Evolutionary conservation across 2,797 vertebrate genomes (phyloP), one percentile per base, ranked within the genome.

Genomic region (Rhynchotus rufescens): DNA sequence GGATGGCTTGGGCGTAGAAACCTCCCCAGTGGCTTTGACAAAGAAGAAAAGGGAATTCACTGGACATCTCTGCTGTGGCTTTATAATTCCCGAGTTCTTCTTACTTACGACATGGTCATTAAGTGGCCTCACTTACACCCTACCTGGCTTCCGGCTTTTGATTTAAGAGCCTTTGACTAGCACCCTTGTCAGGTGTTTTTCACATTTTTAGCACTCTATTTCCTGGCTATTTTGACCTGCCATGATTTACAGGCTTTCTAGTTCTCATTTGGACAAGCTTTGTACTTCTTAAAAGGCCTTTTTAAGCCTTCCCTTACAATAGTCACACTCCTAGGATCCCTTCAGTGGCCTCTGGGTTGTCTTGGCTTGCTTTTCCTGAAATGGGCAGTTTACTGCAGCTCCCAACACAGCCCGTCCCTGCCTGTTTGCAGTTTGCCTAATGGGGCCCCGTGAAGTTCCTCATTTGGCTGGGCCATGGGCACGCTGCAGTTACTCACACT

Each of bases 161-260:
- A 94, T 94, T 73, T 92, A 89, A 83, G 45, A 87, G 85, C 59
- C 78, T 96, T 66, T 87, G 56, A 80, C 62, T 15, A 60, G 62
- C 84, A 68, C 7, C 30, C 40, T 80, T 67, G 34, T 32, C 66
- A 85, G 34, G 10, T 32, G 56, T 15, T 84, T 22, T 86, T 75
- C 62, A 87, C 64, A 75, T 47, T 84, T 76, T 86, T 32, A 84
- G 49, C n/a, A 13, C 76, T 86, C 54, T 52, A 15, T 75, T 89
- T 95, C 76, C 86, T 62, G 42, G 30, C 76, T 75, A 5, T 14
- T 93, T 89, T 94, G 90, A 96, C 90, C 92, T 93, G 42, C 22
- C 0, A 0, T 51, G 69, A 90, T 90, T 90, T 66, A 56, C 26
- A 16, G 73, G 36, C 66, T 92, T 94, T 80, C 79, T 83, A 90